These are phyloP conservation scores for Leptogaster cylindrica DNA, from an alignment of 2,888 invertebrate genomes.

Conservation along the genomic window DNA sequence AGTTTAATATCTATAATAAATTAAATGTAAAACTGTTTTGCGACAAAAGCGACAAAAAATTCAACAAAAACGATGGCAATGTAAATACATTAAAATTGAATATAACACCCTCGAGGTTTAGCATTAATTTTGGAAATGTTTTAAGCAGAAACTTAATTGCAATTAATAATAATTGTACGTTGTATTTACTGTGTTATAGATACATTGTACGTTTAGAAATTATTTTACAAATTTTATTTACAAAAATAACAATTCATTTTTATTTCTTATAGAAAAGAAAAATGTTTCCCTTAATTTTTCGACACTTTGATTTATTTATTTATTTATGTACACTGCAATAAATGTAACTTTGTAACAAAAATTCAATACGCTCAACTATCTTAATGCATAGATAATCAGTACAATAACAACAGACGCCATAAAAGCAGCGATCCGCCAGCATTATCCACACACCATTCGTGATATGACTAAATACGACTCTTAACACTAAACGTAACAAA, in stretches of 20 bases:
- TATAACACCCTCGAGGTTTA: not conserved
- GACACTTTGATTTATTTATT: not conserved
- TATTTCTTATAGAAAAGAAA: constrained; percentile 19
- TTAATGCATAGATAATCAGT: constrained; percentile 30
- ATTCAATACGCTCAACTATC: constrained; percentile 14
- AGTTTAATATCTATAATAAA: constrained; percentile 4
- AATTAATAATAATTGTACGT: constrained; percentile 21
- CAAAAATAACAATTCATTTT: constrained; percentile 18
- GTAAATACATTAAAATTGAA: not conserved
- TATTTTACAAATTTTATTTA: constrained; percentile 36
- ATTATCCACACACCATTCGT: constrained; percentile 30
- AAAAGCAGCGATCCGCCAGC: constrained; percentile 23
- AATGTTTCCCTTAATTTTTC: not conserved
- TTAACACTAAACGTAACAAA: constrained; percentile 43
- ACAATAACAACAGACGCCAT: constrained; percentile 30
- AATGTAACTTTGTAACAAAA: constrained; percentile 14
- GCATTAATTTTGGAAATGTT: not conserved
- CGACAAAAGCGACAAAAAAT: too few relatives aligned
- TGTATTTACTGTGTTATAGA: constrained; percentile 14
- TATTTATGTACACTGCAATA: constrained; percentile 18
- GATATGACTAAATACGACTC: constrained; percentile 36
- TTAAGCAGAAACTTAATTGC: constrained; percentile 5
- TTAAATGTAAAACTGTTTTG: constrained; percentile 11
- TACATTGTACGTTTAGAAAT: constrained; percentile 20
- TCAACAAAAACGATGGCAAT: not conserved